Conservation (phyloP, 2,888 invertebrate genomes). For the Papilio elwesi region DNA sequence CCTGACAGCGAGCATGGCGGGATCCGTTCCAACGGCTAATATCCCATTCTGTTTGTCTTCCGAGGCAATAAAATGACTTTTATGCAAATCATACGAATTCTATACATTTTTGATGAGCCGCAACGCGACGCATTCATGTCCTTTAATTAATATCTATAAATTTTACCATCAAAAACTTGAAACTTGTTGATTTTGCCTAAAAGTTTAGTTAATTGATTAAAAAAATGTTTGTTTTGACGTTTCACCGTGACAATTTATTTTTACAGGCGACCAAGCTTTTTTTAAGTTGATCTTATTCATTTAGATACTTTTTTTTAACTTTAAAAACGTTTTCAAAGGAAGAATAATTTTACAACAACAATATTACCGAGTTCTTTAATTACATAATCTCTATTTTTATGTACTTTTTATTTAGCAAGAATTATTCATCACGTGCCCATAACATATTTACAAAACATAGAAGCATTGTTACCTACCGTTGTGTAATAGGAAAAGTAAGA, state of each 20-base stretch:
- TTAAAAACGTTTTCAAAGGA: constrained; percentile 35
- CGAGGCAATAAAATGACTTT: constrained; percentile 84
- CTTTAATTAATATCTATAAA: constrained; percentile 75
- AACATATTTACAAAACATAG: too few relatives aligned
- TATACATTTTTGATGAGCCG: constrained; percentile 84
- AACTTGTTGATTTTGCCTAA: constrained; percentile 32
- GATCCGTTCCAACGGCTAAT: constrained; percentile 79
- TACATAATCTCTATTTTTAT: too few relatives aligned
- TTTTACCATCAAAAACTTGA: constrained; percentile 70
- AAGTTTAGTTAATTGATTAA: constrained; percentile 26
- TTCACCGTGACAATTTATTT: background rate
- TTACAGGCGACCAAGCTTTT: background rate
- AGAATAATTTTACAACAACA: too few relatives aligned
- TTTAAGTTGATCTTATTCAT: background rate
- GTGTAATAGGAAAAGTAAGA: too few relatives aligned
- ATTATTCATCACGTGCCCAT: too few relatives aligned
- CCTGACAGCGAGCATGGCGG: constrained; percentile 59
- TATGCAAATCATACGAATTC: constrained; percentile 84
- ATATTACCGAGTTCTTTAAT: too few relatives aligned
- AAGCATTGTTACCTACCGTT: too few relatives aligned
- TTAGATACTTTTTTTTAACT: constrained; percentile 63
- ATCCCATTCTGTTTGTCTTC: constrained; percentile 83
- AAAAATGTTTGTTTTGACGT: background rate
- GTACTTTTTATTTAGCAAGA: too few relatives aligned
- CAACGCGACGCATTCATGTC: constrained; percentile 68